Conservation (phyloP, 2,797 vertebrate species). For the Aselliscus stoliczkanus region DNA sequence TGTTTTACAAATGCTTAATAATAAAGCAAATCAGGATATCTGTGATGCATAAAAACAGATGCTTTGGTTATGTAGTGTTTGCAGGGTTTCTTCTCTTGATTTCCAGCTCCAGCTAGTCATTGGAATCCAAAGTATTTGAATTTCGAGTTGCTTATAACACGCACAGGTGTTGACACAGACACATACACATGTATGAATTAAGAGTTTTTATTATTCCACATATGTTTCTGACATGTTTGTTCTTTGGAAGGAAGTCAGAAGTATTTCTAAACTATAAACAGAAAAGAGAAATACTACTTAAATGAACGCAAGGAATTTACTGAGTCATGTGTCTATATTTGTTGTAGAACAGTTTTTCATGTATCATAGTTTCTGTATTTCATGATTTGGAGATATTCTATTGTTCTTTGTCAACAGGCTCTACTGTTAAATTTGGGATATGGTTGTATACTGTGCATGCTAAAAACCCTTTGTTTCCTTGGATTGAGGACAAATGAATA, state of each 20-base stretch:
- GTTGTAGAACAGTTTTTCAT: background rate
- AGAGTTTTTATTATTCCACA: background rate
- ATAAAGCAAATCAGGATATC: background rate
- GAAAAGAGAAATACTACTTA: background rate
- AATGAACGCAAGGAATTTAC: background rate
- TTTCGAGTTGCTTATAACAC: background rate
- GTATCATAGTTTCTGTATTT: background rate
- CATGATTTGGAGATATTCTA: background rate
- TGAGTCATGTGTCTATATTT: background rate
- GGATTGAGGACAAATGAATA: background rate
- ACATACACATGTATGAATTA: background rate
- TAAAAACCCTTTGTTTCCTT: background rate
- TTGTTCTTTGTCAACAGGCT: background rate
- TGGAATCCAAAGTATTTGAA: background rate
- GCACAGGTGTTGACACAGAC: background rate
- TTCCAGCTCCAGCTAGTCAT: background rate
- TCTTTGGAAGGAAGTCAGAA: background rate
- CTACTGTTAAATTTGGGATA: background rate
- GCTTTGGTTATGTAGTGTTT: background rate
- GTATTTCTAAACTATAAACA: background rate
- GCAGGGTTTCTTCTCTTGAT: background rate
- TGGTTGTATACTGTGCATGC: background rate
- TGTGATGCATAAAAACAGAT: background rate
- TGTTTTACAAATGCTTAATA: background rate
- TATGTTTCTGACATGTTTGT: background rate